Evolutionary conservation across 2,888 invertebrate species (phyloP).

Genomic region (Myopa tessellatipennis): DNA sequence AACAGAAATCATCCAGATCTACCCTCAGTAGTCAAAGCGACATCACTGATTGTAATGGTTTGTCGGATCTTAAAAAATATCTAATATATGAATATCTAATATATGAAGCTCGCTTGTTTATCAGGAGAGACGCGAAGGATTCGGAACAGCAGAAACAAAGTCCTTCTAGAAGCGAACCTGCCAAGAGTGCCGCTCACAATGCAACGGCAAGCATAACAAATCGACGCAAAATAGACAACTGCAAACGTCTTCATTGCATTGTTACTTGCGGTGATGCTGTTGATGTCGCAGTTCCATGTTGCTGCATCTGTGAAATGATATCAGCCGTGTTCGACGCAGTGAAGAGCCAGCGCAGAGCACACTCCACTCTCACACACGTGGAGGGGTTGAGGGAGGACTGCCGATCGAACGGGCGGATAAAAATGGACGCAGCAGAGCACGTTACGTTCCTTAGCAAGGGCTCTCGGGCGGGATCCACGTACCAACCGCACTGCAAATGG

Average conservation of each 20-base stretch:
- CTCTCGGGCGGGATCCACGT: not conserved
- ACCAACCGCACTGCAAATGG: slow-evolving; percentile 30
- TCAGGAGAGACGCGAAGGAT: too few relatives aligned
- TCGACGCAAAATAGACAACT: slow-evolving; percentile 30
- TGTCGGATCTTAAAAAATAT: too few relatives aligned
- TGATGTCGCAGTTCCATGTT: slow-evolving; percentile 3
- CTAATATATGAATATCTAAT: not conserved
- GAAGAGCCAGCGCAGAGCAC: not conserved
- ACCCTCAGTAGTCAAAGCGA: too few relatives aligned
- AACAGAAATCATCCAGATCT: too few relatives aligned
- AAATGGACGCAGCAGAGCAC: not conserved
- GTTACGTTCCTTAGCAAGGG: not conserved
- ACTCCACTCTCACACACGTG: not conserved
- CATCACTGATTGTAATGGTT: too few relatives aligned
- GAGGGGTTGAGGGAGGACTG: not conserved
- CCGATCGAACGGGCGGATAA: not conserved
- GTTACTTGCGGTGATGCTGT: slow-evolving; percentile 24
- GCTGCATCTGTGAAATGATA: slow-evolving; percentile 23
- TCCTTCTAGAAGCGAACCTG: not conserved
- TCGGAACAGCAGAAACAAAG: too few relatives aligned
- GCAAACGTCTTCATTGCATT: slow-evolving; percentile 37
- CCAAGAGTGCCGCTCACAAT: not conserved
- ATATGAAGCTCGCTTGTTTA: not conserved
- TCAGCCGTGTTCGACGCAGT: slow-evolving; percentile 6
- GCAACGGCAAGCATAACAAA: slow-evolving; percentile 7